Conservation (phyloP, 2,113 vertebrate genomes). For the Campylomormyrus numenius region DNA sequence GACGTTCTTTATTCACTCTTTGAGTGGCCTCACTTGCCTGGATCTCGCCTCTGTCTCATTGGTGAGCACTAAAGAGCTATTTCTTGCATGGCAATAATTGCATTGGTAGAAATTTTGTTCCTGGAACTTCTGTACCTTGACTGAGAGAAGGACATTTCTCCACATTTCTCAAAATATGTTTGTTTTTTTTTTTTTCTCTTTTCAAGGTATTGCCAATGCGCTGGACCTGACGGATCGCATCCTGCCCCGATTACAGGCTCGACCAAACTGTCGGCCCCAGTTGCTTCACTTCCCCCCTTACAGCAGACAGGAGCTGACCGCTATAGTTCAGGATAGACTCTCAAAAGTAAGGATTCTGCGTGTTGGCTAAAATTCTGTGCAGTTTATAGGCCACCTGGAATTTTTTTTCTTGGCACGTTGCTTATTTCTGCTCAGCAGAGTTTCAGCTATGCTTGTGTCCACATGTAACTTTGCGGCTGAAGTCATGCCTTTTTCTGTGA, state of each 20-base stretch:
- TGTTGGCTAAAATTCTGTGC: not conserved
- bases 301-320: slow-evolving; percentile 71
- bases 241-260: slow-evolving; percentile 66
- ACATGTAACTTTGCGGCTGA: not conserved
- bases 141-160: not conserved
- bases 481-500: not conserved
- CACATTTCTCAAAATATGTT: not conserved
- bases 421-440: not conserved
- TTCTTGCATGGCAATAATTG: not conserved
- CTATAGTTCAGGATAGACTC: slow-evolving; percentile 80
- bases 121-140: not conserved
- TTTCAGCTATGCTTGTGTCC: not conserved
- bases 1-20: slow-evolving; percentile 93
- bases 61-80: slow-evolving; percentile 58
- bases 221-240: slow-evolving; percentile 87
- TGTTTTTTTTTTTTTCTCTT: not conserved
- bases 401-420: not conserved
- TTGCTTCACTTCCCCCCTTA: slow-evolving; percentile 84
- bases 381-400: not conserved
- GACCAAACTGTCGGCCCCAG: slow-evolving; percentile 65
- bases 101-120: not conserved
- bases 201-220: slow-evolving; percentile 81
- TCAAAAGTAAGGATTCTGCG: slow-evolving; percentile 55
- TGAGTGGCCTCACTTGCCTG: slow-evolving; percentile 76
- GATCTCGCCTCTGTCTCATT: slow-evolving; percentile 77